phyloP scores from a whole-genome alignment of 2,888 invertebrate species.

The Hecatera dysodea region DNA sequence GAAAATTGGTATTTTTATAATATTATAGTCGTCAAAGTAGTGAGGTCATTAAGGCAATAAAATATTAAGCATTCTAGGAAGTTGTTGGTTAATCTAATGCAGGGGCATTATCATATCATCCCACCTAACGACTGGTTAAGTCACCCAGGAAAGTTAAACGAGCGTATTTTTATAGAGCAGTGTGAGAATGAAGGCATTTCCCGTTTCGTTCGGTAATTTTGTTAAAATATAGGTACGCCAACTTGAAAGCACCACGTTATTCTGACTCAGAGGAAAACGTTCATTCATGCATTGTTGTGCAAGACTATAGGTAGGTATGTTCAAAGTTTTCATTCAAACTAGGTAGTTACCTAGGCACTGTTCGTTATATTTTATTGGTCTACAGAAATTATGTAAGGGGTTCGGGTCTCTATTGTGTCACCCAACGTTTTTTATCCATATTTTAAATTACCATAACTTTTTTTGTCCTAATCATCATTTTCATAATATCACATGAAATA shows the following conservation, averaged over 20 bases:
- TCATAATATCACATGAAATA: too few species aligned
- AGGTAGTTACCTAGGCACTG: too few species aligned
- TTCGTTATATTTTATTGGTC: not conserved
- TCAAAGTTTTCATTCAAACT: too few species aligned
- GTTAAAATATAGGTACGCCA: conserved; percentile 8
- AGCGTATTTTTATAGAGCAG: not conserved
- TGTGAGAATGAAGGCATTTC: conserved; percentile 21
- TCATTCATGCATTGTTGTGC: not conserved
- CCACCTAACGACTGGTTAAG: conserved; percentile 17
- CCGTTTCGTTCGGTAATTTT: conserved; percentile 8
- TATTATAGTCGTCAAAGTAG: not conserved
- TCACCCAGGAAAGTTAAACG: conserved; percentile 38
- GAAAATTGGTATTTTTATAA: not conserved
- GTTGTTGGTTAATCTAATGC: conserved; percentile 20
- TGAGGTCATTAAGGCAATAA: not conserved
- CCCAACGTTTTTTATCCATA: too few species aligned
- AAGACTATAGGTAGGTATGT: too few species aligned
- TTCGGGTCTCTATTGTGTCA: too few species aligned
- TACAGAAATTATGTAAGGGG: not conserved
- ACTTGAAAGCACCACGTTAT: conserved; percentile 9
- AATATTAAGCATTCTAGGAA: conserved; percentile 31
- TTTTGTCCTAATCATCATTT: too few species aligned
- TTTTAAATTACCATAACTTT: too few species aligned
- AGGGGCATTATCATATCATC: conserved; percentile 13
- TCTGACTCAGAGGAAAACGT: conserved; percentile 4